A percentile compares a stretch with the other conserved stretches of the same genome.
Evolutionary conservation across 2,113 vertebrate species (phyloP).

Genomic region (Columbina picui): DNA sequence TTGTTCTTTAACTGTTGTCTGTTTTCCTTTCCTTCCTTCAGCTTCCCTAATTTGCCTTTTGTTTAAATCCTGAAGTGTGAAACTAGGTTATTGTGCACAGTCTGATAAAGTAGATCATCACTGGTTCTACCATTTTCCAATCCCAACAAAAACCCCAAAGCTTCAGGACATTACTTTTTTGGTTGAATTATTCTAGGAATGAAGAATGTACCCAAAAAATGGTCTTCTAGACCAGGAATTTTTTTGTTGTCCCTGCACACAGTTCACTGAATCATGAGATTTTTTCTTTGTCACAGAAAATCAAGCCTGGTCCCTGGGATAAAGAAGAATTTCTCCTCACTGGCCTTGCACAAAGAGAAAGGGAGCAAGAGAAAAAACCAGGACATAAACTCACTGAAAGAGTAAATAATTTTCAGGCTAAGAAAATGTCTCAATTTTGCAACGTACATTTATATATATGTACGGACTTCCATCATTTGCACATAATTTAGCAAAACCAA

Average conservation of each 20-base stretch:
- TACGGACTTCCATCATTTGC: constrained; percentile 26
- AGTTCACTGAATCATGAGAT: not conserved
- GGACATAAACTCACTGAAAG: constrained; percentile 4
- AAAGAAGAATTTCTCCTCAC: not conserved
- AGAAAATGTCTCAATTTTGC: constrained; percentile 60
- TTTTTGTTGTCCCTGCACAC: not conserved
- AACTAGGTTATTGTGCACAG: not conserved
- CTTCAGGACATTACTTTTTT: not conserved
- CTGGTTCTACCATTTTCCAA: not conserved
- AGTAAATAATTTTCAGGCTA: constrained; percentile 66
- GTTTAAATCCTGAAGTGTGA: not conserved
- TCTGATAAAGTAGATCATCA: not conserved
- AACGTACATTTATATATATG: constrained; percentile 21
- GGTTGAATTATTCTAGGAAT: not conserved
- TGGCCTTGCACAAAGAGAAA: not conserved
- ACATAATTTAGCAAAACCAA: constrained; percentile 41
- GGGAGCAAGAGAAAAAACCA: constrained; percentile 11
- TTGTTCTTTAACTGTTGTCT: not conserved
- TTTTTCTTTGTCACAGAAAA: not conserved
- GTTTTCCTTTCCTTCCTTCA: not conserved
- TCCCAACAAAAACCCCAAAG: not conserved
- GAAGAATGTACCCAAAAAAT: too few species aligned
- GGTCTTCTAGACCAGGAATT: not conserved
- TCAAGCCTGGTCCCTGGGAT: not conserved
- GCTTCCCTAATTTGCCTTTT: not conserved